Percentiles rank a stretch among this genome's conserved stretches.
phyloP scores from a whole-genome alignment of 2,888 invertebrate genomes.

The Leptopterna dolabrata region DNA sequence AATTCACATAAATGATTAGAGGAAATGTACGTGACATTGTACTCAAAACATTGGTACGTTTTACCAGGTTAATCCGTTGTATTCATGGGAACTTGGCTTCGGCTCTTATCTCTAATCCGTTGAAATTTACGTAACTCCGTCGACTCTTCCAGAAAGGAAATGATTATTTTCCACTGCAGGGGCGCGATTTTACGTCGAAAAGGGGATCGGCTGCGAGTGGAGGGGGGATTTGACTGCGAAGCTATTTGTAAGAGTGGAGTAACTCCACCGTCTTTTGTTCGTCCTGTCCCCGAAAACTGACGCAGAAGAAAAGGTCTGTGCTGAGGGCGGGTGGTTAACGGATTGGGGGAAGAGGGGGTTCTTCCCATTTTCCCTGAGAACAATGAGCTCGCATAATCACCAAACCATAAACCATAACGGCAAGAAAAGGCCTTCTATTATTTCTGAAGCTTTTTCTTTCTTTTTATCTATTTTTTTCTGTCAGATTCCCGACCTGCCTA shows the following conservation, averaged over 20 bases:
- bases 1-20: no score
- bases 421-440: background rate
- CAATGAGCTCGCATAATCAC: constrained; percentile 53
- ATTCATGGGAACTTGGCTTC: background rate
- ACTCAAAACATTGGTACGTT: no score
- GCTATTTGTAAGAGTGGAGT: constrained; percentile 43
- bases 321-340: no score
- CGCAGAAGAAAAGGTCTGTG: constrained; percentile 31
- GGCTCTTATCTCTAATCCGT: background rate
- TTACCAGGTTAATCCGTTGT: background rate
- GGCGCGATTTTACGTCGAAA: background rate
- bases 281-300: constrained; percentile 38
- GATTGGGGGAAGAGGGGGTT: background rate
- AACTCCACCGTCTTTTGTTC: constrained; percentile 42
- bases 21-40: no score
- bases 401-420: constrained; percentile 52
- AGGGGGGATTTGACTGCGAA: background rate
- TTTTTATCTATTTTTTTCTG: background rate
- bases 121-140: background rate
- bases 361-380: constrained; percentile 14
- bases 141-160: background rate
- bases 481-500: no score
- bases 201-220: background rate
- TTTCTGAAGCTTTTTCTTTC: background rate
- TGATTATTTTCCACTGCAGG: background rate